A percentile compares a stretch with the other conserved stretches of the same genome.
phyloP scores from a whole-genome alignment of 2,888 invertebrate genomes.

The Pristionchus maxplancki region DNA sequence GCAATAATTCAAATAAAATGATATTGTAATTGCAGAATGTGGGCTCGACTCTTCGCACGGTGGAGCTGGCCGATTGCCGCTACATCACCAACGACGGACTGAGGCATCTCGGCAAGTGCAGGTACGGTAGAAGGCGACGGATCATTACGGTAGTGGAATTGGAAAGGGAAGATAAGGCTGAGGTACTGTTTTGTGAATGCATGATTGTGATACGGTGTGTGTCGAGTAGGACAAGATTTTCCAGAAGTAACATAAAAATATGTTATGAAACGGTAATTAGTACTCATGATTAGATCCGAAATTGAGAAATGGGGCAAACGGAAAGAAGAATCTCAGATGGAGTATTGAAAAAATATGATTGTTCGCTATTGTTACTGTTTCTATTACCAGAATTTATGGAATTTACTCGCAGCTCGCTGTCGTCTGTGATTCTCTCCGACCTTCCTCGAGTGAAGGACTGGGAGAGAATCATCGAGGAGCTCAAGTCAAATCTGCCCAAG shows the following conservation, averaged over 20 bases:
- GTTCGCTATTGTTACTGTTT: no score
- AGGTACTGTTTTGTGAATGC: neutral
- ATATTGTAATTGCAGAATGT: slow-evolving; percentile 35
- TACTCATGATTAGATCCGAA: no score
- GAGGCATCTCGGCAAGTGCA: slow-evolving; percentile 25
- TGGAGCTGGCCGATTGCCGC: slow-evolving; percentile 9
- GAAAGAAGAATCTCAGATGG: no score
- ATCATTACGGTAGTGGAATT: no score
- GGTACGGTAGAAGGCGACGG: neutral
- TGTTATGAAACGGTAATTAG: no score
- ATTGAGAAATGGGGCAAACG: no score
- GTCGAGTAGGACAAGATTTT: neutral
- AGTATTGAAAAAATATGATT: neutral
- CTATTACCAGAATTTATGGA: no score
- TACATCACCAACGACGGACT: slow-evolving; percentile 5
- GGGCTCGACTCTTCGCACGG: slow-evolving; percentile 3
- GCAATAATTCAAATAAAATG: no score
- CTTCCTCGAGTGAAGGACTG: slow-evolving; percentile 36
- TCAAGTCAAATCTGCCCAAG: slow-evolving; percentile 14
- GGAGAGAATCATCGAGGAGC: neutral
- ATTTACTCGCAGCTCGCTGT: neutral
- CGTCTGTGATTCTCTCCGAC: neutral
- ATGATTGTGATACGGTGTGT: no score
- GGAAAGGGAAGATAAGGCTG: no score
- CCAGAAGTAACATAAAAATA: neutral